Percentiles rank a stretch among this genome's conserved stretches.
phyloP scores from a whole-genome alignment of 2,888 invertebrate genomes.

The Brachyptera putata region DNA sequence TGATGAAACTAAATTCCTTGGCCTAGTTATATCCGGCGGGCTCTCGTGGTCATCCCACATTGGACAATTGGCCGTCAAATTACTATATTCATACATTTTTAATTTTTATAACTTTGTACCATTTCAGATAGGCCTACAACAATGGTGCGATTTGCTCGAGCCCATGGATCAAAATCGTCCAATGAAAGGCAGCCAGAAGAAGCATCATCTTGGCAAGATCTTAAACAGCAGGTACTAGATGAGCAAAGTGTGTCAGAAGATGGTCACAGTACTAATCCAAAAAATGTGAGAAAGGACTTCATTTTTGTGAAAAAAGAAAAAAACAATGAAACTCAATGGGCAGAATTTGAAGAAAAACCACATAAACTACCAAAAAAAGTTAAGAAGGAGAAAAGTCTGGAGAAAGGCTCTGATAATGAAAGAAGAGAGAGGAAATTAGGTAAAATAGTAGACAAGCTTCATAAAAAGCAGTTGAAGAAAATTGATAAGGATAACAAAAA shows the following conservation, averaged over 20 bases:
- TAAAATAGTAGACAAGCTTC: slow-evolving; percentile 18
- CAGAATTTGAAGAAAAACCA: slow-evolving; percentile 39
- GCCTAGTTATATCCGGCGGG: no score
- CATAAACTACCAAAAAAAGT: slow-evolving; percentile 22
- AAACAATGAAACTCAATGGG: slow-evolving; percentile 38
- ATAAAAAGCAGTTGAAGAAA: slow-evolving; percentile 19
- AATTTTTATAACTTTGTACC: no score
- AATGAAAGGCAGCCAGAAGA: slow-evolving; percentile 65
- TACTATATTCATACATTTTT: no score
- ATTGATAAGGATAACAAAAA: slow-evolving; percentile 22
- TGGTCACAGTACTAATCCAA: neutral
- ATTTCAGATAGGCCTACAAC: no score
- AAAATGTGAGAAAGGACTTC: slow-evolving; percentile 15
- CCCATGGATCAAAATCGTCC: slow-evolving; percentile 69
- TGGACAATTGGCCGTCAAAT: no score
- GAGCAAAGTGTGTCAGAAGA: slow-evolving; percentile 24
- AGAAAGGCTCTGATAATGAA: slow-evolving; percentile 37
- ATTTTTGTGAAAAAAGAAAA: slow-evolving; percentile 10
- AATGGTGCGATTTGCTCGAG: slow-evolving; percentile 73
- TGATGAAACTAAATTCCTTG: no score
- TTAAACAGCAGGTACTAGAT: slow-evolving; percentile 58
- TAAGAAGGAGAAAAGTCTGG: slow-evolving; percentile 22
- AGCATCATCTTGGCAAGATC: slow-evolving; percentile 67
- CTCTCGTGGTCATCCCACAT: no score
- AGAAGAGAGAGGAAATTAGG: slow-evolving; percentile 29